phyloP scores from a whole-genome alignment of 2,797 vertebrate genomes.

The Tolypeutes matacus region DNA sequence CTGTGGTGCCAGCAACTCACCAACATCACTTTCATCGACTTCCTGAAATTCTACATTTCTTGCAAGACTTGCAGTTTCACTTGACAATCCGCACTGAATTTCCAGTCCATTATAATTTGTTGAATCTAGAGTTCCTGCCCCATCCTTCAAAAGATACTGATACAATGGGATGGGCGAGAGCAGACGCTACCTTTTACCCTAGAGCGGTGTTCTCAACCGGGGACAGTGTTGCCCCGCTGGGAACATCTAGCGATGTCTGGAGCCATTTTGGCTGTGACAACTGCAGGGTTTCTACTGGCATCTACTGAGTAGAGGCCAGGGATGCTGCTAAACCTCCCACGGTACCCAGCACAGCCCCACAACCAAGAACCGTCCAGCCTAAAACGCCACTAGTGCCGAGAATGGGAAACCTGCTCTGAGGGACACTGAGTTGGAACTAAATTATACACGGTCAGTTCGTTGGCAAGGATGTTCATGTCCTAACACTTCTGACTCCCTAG shows the following conservation, averaged over 20 bases:
- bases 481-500: background rate
- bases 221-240: no score
- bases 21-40: background rate
- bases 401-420: background rate
- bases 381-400: accelerated
- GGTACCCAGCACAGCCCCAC: background rate
- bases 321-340: background rate
- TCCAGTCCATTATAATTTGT: background rate
- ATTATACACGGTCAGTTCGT: background rate
- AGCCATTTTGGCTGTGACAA: background rate
- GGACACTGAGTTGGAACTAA: background rate
- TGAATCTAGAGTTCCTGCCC: background rate
- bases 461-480: background rate
- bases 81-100: background rate
- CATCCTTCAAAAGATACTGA: background rate
- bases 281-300: background rate
- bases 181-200: background rate
- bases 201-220: background rate
- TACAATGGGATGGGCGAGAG: background rate
- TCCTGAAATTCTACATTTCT: slow-evolving; percentile 7
- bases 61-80: background rate
- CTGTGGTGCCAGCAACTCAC: background rate
- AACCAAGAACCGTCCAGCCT: background rate
- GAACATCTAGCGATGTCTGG: background rate
- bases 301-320: background rate